A percentile compares a stretch with the other conserved stretches of the same genome.
Conservation (phyloP, 2,888 invertebrate genomes). For the Hyposoter dolosus region DNA sequence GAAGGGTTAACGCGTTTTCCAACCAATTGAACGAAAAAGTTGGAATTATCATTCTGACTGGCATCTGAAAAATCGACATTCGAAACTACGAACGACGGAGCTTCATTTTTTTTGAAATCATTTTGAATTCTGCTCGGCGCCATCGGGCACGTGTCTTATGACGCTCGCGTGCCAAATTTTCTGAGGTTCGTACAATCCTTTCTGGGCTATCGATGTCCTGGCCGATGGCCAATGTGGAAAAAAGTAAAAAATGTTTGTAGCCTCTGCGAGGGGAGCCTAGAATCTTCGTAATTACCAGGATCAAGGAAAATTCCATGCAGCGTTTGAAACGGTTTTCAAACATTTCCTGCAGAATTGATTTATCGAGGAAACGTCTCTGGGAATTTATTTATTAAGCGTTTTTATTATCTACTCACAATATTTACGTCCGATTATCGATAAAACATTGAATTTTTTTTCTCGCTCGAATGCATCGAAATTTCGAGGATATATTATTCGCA, state of each 20-base stretch:
- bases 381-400: neutral
- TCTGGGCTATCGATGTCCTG: slow-evolving; percentile 34
- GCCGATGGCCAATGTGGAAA: slow-evolving; percentile 24
- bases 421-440: neutral
- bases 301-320: neutral
- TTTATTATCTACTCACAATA: neutral
- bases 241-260: neutral
- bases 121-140: slow-evolving; percentile 1
- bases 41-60: neutral
- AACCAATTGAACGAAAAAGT: neutral
- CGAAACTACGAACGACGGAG: too few relatives aligned
- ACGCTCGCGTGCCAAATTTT: slow-evolving; percentile 26
- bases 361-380: neutral
- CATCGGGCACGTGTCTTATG: slow-evolving; percentile 25
- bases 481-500: neutral
- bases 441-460: neutral
- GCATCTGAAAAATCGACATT: neutral
- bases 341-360: neutral
- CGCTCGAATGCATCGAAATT: neutral
- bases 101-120: neutral
- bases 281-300: slow-evolving; percentile 6
- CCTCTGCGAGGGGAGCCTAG: neutral
- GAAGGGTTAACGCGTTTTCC: neutral
- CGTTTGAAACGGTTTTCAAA: neutral
- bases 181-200: slow-evolving; percentile 19